phyloP scores from a whole-genome alignment of 2,797 vertebrate species.

The Onychomys arenicola region DNA sequence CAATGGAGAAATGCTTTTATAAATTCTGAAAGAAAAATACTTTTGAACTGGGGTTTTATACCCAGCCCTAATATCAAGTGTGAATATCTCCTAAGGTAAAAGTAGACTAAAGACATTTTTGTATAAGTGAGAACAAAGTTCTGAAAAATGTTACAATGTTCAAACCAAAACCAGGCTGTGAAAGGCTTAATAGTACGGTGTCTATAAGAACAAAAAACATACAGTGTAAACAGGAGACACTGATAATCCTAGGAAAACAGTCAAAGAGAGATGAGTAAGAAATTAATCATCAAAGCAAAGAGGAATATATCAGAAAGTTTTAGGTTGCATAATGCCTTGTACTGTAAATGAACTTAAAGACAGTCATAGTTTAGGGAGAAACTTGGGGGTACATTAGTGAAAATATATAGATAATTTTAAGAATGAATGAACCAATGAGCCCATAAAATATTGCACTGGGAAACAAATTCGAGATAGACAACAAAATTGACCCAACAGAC shows the following conservation, averaged over 20 bases:
- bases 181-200: background rate
- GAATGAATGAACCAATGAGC: background rate
- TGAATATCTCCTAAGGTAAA: background rate
- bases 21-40: background rate
- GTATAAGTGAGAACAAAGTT: background rate
- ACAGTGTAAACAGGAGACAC: background rate
- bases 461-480: background rate
- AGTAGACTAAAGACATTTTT: background rate
- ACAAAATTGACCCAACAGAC: background rate
- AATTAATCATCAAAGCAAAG: background rate
- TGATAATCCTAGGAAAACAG: background rate
- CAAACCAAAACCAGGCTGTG: background rate
- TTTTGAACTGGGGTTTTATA: background rate
- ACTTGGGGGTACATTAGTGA: background rate
- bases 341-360: rapidly evolving
- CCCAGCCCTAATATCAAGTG: background rate
- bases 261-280: background rate
- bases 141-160: background rate
- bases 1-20: background rate
- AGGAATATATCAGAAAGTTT: background rate
- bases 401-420: background rate
- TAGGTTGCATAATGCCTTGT: background rate
- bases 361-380: background rate
- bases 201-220: too few relatives aligned
- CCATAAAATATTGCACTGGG: background rate